These are phyloP conservation scores for Agraylea sexmaculata DNA, from an alignment of 1,140 invertebrate species.

Conservation along the genomic window DNA sequence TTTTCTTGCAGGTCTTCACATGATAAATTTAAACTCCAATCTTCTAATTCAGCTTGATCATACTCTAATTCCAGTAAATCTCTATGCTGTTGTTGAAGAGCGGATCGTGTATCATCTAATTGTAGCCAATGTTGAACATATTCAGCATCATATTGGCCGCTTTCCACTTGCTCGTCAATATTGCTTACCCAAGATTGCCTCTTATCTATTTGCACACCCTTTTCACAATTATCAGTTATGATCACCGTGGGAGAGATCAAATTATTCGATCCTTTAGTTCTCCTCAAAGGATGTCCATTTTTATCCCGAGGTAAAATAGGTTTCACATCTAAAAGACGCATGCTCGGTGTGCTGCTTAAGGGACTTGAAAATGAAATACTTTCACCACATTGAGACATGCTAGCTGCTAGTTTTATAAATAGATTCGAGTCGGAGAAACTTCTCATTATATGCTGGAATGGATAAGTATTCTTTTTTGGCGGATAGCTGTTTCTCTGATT, in stretches of 20 bases:
- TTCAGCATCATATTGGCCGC: slow-evolving; percentile 56
- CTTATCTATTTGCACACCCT: slow-evolving; percentile 25
- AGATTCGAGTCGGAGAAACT: slow-evolving; percentile 62
- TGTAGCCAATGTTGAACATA: slow-evolving; percentile 65
- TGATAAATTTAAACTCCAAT: slow-evolving; percentile 64
- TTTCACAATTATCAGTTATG: slow-evolving; percentile 7
- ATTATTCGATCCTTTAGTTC: slow-evolving; percentile 31
- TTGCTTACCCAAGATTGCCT: slow-evolving; percentile 44
- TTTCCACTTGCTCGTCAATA: slow-evolving; percentile 42
- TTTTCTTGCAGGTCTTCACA: slow-evolving; percentile 49
- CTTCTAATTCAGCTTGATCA: slow-evolving; percentile 61
- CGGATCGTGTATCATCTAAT: slow-evolving; percentile 54
- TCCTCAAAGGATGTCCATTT: slow-evolving; percentile 30
- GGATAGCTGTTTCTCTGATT: slow-evolving; percentile 59
- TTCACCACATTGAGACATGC: slow-evolving; percentile 35
- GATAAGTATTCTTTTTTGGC: slow-evolving; percentile 50
- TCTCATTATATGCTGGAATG: slow-evolving; percentile 57
- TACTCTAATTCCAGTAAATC: slow-evolving; percentile 59
- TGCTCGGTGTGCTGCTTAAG: slow-evolving; percentile 43
- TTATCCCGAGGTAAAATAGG: slow-evolving; percentile 30
- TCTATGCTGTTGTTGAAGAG: slow-evolving; percentile 51
- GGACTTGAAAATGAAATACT: slow-evolving; percentile 41
- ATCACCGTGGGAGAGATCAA: slow-evolving; percentile 15
- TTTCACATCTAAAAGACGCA: slow-evolving; percentile 42
- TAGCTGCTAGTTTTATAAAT: slow-evolving; percentile 51